A percentile compares a stretch with the other conserved stretches of the same genome.
Conservation (phyloP, 2,888 invertebrate genomes). For the Scotopteryx bipunctaria region DNA sequence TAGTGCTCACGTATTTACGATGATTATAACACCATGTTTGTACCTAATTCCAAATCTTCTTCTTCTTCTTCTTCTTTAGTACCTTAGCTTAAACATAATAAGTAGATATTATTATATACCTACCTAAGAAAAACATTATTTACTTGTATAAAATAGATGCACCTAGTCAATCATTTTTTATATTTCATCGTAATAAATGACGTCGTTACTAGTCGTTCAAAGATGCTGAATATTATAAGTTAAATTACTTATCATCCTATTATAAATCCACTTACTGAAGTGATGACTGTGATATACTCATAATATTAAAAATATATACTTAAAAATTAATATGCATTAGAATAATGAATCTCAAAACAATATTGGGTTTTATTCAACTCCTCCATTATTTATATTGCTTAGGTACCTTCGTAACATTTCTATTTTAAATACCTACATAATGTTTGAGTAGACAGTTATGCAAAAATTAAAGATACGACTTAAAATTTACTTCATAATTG, state of each 20-base stretch:
- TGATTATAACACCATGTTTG: constrained; percentile 32
- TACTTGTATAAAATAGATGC: constrained; percentile 32
- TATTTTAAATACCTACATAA: neutral
- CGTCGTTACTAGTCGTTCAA: constrained; percentile 37
- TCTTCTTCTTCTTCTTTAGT: no score
- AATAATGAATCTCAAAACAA: constrained; percentile 44
- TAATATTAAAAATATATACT: constrained; percentile 59
- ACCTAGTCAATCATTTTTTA: constrained; percentile 38
- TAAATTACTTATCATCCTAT: constrained; percentile 45
- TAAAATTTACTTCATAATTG: no score
- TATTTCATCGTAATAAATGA: constrained; percentile 30
- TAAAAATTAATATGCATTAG: constrained; percentile 68
- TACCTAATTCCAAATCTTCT: constrained; percentile 11
- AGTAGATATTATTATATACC: constrained; percentile 12
- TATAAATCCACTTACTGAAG: constrained; percentile 77
- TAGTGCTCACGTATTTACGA: constrained; percentile 28
- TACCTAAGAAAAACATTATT: no score
- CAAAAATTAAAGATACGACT: no score
- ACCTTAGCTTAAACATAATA: neutral
- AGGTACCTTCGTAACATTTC: no score
- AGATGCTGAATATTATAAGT: constrained; percentile 36
- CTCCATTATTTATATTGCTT: neutral
- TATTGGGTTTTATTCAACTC: constrained; percentile 41
- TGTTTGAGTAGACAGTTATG: no score
- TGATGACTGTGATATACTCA: constrained; percentile 82